phyloP scores from a whole-genome alignment of 2,797 vertebrate genomes.

The Onychomys torridus region DNA sequence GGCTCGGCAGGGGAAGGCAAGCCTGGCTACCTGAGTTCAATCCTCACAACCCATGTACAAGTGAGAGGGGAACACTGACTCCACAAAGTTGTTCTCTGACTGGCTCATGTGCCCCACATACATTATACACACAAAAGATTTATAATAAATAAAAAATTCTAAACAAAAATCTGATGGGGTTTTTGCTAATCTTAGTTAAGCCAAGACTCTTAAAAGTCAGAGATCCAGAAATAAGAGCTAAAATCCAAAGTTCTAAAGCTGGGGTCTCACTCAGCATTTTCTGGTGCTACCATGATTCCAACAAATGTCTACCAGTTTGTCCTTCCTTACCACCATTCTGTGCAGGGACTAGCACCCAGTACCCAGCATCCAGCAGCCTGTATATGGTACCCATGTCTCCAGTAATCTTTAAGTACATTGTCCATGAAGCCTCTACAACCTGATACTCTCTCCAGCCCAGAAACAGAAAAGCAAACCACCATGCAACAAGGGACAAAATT shows the following conservation, averaged over 20 bases:
- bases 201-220: constrained; percentile 52
- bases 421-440: background rate
- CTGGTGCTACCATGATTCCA: background rate
- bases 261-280: background rate
- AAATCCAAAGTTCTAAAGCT: constrained; percentile 19
- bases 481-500: background rate
- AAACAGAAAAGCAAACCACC: background rate
- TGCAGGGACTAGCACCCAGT: background rate
- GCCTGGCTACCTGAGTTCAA: background rate
- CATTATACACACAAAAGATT: background rate
- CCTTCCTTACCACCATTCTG: background rate
- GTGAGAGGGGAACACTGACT: background rate
- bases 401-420: background rate
- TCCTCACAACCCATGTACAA: background rate
- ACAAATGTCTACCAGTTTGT: rapidly evolving
- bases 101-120: background rate
- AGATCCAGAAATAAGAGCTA: constrained; percentile 31
- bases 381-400: background rate
- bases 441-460: background rate
- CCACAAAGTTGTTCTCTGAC: background rate
- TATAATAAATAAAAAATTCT: background rate
- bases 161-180: background rate
- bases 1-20: background rate
- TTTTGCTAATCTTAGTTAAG: constrained; percentile 40
- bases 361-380: background rate